Evolutionary conservation across 1,140 invertebrate species (phyloP), one percentile per base, ranked within the genome.

Genomic region (Hyles euphorbiae): DNA sequence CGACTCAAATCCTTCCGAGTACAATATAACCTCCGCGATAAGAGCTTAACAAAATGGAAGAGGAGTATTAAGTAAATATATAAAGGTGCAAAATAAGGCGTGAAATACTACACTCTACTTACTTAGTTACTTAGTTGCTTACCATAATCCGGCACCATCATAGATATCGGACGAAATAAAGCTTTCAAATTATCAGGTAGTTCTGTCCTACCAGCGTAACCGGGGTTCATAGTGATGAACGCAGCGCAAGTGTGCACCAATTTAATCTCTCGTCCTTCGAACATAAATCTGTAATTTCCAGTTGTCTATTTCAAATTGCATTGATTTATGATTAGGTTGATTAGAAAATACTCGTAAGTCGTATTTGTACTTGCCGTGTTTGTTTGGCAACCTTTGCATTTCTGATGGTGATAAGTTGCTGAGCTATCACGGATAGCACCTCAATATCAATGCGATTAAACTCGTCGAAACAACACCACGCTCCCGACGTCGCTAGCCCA

Each of bases 91-190:
- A 2, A 22, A 22, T 22, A 22, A 22, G 36, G 36, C 36, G 36
- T 22, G 8, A 40, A 40, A 5, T 40, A 40, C 8, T 2, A 40
- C 36, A 40, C 4, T 40, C n/a, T n/a, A n/a, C n/a, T n/a, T n/a
- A n/a, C n/a, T n/a, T n/a, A n/a, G 8, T 8, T 5, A 1, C 36
- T n/a, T n/a, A 2, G 36, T 40, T 33, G 10, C 86, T 85, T 81
- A 94, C 94, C 92, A 76, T 97, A 97, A 89, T 98, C 95, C 0
- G 96, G 96, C 48, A 97, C 96, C 96, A 97, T 97, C 96, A 98
- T 97, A 3, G 96, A 92, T 53, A 98, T 94, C 0, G 96, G 96
- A 63, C 96, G 91, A 78, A 98, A 98, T 1, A 97, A 81, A 0
- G 96, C 95, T 83, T 97, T 96, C 32, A 96, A 81, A 81, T 96